Percentiles rank a stretch among this genome's conserved stretches.
These are phyloP conservation scores for Odontothrips loti DNA, from an alignment of 2,888 invertebrate species.

Conservation along the genomic window DNA sequence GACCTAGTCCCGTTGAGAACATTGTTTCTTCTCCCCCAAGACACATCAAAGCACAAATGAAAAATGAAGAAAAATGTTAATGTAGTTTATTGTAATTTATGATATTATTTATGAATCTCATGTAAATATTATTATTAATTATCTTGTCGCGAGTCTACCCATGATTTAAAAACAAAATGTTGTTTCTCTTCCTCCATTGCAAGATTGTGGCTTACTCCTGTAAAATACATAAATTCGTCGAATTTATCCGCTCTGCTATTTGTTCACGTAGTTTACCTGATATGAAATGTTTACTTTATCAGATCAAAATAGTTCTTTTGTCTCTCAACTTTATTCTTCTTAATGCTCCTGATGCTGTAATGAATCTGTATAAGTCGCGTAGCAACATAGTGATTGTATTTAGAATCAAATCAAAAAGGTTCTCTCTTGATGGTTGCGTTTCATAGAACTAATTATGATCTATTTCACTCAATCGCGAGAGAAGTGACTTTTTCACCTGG, in stretches of 20 bases:
- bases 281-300: neutral
- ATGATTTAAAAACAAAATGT: neutral
- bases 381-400: constrained; percentile 1
- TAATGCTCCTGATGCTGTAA: neutral
- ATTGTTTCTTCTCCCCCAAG: neutral
- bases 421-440: constrained; percentile 22
- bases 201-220: neutral
- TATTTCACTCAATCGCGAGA: constrained; percentile 13
- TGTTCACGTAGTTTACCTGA: neutral
- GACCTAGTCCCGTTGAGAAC: constrained; percentile 9
- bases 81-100: constrained; percentile 20
- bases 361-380: neutral
- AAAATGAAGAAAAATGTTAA: neutral
- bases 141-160: constrained; percentile 15
- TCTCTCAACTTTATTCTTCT: neutral
- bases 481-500: constrained; percentile 14
- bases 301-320: neutral
- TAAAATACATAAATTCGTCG: neutral
- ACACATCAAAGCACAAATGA: neutral
- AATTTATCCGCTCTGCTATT: neutral
- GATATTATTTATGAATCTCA: constrained; percentile 25
- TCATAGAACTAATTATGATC: neutral
- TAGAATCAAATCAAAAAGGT: neutral
- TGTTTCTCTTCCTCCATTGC: neutral
- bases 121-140: constrained; percentile 12